A percentile compares a stretch with the other conserved stretches of the same genome.
These are phyloP conservation scores for Haliclystus octoradiatus DNA, from an alignment of 30 jellyfish, hydroid and myxozoan species.

Conservation along the genomic window DNA sequence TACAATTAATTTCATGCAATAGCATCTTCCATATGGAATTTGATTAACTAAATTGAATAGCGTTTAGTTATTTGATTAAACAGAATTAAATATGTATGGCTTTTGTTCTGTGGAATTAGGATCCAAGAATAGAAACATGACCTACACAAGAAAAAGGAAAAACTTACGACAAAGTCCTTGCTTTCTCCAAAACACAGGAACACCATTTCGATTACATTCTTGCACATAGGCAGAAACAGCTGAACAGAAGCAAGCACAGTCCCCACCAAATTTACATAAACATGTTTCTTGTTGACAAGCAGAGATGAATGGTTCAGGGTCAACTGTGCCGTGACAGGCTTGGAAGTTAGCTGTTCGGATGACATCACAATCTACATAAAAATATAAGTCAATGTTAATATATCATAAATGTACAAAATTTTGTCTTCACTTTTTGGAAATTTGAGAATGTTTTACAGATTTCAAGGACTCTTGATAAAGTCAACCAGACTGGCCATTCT, in stretches of 20 bases:
- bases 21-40: too few relatives aligned
- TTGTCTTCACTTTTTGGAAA: too few relatives aligned
- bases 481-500: too few relatives aligned
- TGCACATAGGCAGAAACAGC: conserved; percentile 96
- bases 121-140: too few relatives aligned
- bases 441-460: too few relatives aligned
- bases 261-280: conserved; percentile 92
- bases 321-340: conserved; percentile 75
- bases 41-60: too few relatives aligned
- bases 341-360: conserved; percentile 67
- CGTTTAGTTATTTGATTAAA: not conserved
- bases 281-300: conserved; percentile 95
- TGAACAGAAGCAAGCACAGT: conserved; percentile 93
- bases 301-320: conserved; percentile 62
- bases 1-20: too few relatives aligned
- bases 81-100: not conserved
- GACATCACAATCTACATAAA: conserved; percentile 64
- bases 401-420: too few relatives aligned
- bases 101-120: not conserved
- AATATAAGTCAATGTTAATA: too few relatives aligned
- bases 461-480: too few relatives aligned
- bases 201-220: conserved; percentile 93
- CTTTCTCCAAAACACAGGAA: conserved; percentile 85
- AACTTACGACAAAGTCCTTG: conserved; percentile 97
- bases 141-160: too few relatives aligned